Evolutionary conservation across 2,113 vertebrate species (phyloP).

Genomic region (Cygnus buccinator): DNA sequence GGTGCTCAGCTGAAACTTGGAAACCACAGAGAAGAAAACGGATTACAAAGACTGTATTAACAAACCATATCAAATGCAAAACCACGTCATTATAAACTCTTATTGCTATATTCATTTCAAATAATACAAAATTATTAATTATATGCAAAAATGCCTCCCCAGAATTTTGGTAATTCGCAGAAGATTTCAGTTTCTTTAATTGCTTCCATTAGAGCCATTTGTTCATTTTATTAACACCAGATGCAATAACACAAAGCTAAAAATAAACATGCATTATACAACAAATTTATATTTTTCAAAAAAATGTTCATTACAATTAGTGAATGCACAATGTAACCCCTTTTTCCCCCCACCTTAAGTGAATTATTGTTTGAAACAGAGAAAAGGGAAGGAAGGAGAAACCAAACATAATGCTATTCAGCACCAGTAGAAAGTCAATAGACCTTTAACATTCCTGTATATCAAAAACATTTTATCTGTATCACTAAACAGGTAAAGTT

Average conservation of each 20-base stretch:
- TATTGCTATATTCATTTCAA: slow-evolving; percentile 41
- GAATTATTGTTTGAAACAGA: slow-evolving; percentile 69
- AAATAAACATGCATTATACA: slow-evolving; percentile 83
- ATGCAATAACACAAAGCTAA: slow-evolving; percentile 76
- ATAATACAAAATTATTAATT: slow-evolving; percentile 39
- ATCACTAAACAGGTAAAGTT: slow-evolving; percentile 73
- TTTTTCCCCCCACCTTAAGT: slow-evolving; percentile 40
- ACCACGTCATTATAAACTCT: slow-evolving; percentile 21
- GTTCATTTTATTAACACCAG: slow-evolving; percentile 80
- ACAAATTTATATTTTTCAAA: slow-evolving; percentile 67
- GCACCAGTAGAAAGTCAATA: slow-evolving; percentile 82
- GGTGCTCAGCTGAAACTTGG: not conserved
- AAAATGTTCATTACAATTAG: slow-evolving; percentile 67
- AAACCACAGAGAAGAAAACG: not conserved
- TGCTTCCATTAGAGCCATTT: slow-evolving; percentile 63
- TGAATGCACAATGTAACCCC: slow-evolving; percentile 65
- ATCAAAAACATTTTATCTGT: slow-evolving; percentile 78
- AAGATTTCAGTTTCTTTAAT: slow-evolving; percentile 61
- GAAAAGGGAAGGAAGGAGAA: slow-evolving; percentile 70
- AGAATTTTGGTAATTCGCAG: slow-evolving; percentile 61
- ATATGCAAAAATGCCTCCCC: slow-evolving; percentile 35
- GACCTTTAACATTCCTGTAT: slow-evolving; percentile 76
- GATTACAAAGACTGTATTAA: slow-evolving; percentile 26
- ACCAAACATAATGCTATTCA: slow-evolving; percentile 77
- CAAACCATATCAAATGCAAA: slow-evolving; percentile 24